Evolutionary conservation across 2,888 invertebrate species (phyloP).

Genomic region (Toxonevra muliebris): DNA sequence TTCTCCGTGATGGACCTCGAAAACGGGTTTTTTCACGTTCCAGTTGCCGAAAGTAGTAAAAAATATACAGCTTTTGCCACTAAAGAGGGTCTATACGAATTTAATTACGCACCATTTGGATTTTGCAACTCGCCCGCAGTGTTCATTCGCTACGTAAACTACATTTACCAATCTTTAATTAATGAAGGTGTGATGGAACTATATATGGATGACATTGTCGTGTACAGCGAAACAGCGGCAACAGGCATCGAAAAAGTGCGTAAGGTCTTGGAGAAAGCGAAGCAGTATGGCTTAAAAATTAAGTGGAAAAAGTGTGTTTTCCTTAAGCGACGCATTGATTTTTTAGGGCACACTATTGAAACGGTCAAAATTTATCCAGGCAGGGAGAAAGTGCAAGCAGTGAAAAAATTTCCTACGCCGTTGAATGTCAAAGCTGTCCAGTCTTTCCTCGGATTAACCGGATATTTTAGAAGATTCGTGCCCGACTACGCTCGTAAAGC

Average conservation of each 20-base stretch:
- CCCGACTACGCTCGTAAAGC: background rate
- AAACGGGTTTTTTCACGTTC: conserved; percentile 12
- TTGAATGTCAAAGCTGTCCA: background rate
- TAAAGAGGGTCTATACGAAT: background rate
- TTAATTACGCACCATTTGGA: conserved; percentile 26
- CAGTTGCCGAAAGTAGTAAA: background rate
- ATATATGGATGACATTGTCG: conserved; percentile 8
- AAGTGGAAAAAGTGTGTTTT: conserved; percentile 5
- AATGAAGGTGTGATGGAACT: conserved; percentile 12
- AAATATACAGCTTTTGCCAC: conserved; percentile 6
- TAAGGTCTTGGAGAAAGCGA: background rate
- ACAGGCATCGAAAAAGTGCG: background rate
- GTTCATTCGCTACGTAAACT: conserved; percentile 32
- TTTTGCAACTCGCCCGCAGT: conserved; percentile 34
- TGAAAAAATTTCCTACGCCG: background rate
- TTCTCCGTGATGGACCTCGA: conserved; percentile 10
- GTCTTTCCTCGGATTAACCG: background rate
- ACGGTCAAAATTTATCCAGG: background rate
- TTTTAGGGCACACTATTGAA: background rate
- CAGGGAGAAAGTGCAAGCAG: background rate
- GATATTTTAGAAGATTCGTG: conserved; percentile 2
- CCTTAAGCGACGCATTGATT: background rate
- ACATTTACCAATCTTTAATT: conserved; percentile 32
- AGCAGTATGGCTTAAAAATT: background rate
- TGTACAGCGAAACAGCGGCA: background rate